Base-by-base conservation (phyloP, 2,113 vertebrate species). In the Myotis brandtii region DNA sequence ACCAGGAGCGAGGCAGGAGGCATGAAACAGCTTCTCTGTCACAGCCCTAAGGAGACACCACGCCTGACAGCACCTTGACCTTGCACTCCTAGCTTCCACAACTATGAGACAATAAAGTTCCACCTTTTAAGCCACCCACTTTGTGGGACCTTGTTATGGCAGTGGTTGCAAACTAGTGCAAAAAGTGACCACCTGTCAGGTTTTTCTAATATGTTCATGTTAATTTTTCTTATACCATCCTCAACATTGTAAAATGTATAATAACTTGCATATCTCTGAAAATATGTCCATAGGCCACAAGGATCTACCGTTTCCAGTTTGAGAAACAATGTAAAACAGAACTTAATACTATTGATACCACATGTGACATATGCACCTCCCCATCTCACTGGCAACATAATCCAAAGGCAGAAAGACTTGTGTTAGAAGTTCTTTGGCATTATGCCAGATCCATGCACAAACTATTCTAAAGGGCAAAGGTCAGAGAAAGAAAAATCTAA, bases 261-360 rank as follows among this genome's bases (percentile, higher is more conserved):
- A 93, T 25, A 83, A 89, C 11, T 82, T 73, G 32, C 43, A 8
- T 95, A 81, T 72, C 75, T 86, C 80, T 82, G 76, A 87, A 93
- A 95, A 81, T 72, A 73, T 25, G 18, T 95, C 66, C 56, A 67
- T 30, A 83, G 67, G 11, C 72, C 88, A 88, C 76, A 89, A 85
- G 56, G 62, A 91, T 86, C 91, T 95, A 95, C 20, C 79, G 27
- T 94, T 96, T 96, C 67, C 69, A 96, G 67, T 91, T 75, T 96
- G 59, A 92, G 73, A 70, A 93, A 94, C 93, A 96, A 80, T 89
- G 76, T 81, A 89, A 95, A 94, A 59, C 64, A 95, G 73, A 95
- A 86, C 70, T 90, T 93, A 70, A 83, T 89, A 86, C 82, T 89
- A 95, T 95, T 79, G 92, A 82, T 92, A 75, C 88, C 96, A 96